These are phyloP conservation scores for Eupeodes luniger DNA, from an alignment of 2,888 invertebrate genomes.

Conservation along the genomic window DNA sequence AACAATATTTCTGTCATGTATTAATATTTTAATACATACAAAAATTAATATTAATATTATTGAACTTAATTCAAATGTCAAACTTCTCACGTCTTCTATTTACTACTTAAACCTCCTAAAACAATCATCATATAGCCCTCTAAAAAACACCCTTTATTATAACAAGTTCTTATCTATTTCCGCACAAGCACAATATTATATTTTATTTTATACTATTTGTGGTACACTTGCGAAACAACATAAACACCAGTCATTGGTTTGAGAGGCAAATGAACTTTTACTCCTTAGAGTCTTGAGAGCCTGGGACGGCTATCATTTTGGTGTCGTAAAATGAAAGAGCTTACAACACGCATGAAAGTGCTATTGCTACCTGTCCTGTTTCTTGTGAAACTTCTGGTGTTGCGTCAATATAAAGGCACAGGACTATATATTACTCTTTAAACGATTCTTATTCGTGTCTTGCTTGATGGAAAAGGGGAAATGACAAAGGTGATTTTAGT, in stretches of 20 bases:
- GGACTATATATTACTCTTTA: neutral
- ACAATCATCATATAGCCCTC: no score
- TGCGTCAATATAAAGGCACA: neutral
- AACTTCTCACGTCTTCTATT: no score
- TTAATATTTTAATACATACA: no score
- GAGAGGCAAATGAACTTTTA: neutral
- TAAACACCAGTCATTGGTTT: neutral
- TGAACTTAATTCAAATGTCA: no score
- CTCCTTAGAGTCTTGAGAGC: neutral
- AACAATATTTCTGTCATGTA: no score
- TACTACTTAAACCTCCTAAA: no score
- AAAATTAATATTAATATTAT: no score
- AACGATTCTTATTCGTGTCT: neutral
- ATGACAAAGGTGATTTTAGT: slow-evolving; percentile 14
- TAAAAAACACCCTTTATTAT: neutral
- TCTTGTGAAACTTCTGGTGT: neutral
- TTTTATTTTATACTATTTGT: no score
- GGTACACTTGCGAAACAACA: neutral
- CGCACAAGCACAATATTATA: no score
- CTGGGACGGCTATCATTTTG: neutral
- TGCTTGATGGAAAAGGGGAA: slow-evolving; percentile 5
- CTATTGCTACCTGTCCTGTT: neutral
- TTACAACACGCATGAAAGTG: slow-evolving; percentile 18
- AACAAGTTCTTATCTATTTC: no score
- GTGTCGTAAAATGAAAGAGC: neutral